Base-by-base conservation (phyloP, 2,797 vertebrate species). In the Diplodus puntazzo region DNA sequence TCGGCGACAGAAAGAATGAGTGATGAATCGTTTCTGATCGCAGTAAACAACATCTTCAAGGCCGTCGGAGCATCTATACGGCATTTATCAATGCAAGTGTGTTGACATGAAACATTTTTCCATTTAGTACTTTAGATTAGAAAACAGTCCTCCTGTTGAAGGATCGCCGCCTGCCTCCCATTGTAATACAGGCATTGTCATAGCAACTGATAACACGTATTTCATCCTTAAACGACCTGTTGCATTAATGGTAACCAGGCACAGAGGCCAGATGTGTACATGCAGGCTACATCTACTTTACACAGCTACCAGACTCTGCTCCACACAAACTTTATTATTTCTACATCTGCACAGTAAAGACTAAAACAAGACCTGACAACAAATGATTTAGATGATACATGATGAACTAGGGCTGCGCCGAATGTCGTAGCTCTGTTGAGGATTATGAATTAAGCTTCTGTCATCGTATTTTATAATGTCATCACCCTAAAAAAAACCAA, bases 181-280 rank as follows among this genome's bases (percentile, higher is more conserved):
- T 77, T 62, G 83, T 70, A 78, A 80, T 27, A 48, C 54, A 45
- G 18, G 42, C 27, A 86, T 78, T 71, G 81, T 80, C 82, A 88
- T 87, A 23, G 88, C 64, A 87, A 92, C 90, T 49, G 77, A 85
- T 57, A 18, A 73, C 48, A 76, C 53, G 23, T 69, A 25, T 49
- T 61, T 34, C 67, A 75, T 77, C 59, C 61, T 45, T 74, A 52
- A 85, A 75, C 17, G 14, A 88, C 68, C 76, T 69, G 49, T 39
- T 59, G 58, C 62, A 62, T 73, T 64, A 20, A 67, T 78, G 63
- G 65, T 57, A 79, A 62, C 49, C 62, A 86, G 68, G 69, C 53
- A 50, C 74, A 74, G 53, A 50, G 16, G 63, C 55, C 59, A 55
- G 77, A 75, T 48, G 65, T 52, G 72, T 57, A 55, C 13, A 14